Conservation (phyloP, 2,113 vertebrate genomes). For the Struthio camelus region DNA sequence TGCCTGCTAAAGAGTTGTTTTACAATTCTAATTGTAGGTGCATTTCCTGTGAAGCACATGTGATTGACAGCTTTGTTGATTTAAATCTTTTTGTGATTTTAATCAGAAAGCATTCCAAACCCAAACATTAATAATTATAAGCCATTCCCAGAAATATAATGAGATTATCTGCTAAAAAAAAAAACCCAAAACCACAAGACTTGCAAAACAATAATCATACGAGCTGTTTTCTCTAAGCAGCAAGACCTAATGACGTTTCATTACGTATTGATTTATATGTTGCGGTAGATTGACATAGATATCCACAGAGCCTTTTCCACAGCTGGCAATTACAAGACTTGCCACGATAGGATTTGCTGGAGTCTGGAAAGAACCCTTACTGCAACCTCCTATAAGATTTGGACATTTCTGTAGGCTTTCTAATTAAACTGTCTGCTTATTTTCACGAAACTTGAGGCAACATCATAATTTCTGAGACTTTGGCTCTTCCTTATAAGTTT, state of each 20-base stretch:
- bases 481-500: not conserved
- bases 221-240: not conserved
- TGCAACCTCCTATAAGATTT: not conserved
- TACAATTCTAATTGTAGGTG: not conserved
- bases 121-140: not conserved
- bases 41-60: not conserved
- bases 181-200: rapidly evolving
- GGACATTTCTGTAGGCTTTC: not conserved
- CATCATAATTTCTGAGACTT: not conserved
- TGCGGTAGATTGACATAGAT: not conserved
- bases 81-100: not conserved
- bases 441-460: not conserved
- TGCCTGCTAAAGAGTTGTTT: not conserved
- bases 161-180: not conserved
- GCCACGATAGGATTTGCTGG: not conserved
- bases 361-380: not conserved
- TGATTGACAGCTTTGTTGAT: not conserved
- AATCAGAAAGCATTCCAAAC: not conserved
- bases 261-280: not conserved
- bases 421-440: not conserved
- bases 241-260: not conserved
- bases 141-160: not conserved
- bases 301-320: not conserved
- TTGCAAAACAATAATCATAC: not conserved
- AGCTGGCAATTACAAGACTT: not conserved